A percentile compares a stretch with the other conserved stretches of the same genome.
These are phyloP conservation scores for Ambastaia sidthimunki DNA, from an alignment of 2,797 vertebrate genomes.

Conservation along the genomic window DNA sequence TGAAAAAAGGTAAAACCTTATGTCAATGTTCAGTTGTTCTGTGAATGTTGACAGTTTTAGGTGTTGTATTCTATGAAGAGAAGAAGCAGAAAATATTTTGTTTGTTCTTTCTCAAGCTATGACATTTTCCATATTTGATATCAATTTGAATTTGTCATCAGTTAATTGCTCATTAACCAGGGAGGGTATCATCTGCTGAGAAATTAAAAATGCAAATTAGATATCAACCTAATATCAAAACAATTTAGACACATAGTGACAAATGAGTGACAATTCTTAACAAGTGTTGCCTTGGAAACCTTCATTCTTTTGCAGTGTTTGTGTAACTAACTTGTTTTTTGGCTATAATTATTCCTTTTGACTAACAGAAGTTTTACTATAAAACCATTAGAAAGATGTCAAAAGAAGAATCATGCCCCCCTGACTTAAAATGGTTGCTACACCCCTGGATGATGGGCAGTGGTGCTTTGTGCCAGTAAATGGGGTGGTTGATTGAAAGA, in stretches of 20 bases:
- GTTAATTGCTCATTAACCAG: constrained; percentile 66
- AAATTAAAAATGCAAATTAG: constrained; percentile 68
- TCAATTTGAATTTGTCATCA: constrained; percentile 59
- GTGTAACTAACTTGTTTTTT: constrained; percentile 15
- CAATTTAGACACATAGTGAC: constrained; percentile 57
- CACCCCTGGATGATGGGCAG: constrained; percentile 62
- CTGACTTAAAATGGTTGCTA: not conserved
- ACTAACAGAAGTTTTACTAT: not conserved
- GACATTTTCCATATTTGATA: constrained; percentile 60
- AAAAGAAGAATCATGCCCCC: not conserved
- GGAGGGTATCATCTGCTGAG: constrained; percentile 60
- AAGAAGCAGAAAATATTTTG: constrained; percentile 15
- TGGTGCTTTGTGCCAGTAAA: constrained; percentile 76
- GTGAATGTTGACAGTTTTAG: not conserved
- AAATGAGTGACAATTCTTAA: constrained; percentile 59
- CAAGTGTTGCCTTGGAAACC: constrained; percentile 57
- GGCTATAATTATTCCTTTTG: not conserved
- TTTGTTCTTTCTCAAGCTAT: constrained; percentile 50
- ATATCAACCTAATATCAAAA: constrained; percentile 62
- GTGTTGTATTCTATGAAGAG: constrained; percentile 10
- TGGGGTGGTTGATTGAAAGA: constrained; percentile 78
- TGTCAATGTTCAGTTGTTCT: not conserved
- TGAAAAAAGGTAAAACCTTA: not conserved
- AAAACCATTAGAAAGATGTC: not conserved
- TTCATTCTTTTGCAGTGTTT: constrained; percentile 50